Evolutionary conservation across 2,113 vertebrate species (phyloP), one percentile per base, ranked within the genome.

Genomic region (Mus pahari): DNA sequence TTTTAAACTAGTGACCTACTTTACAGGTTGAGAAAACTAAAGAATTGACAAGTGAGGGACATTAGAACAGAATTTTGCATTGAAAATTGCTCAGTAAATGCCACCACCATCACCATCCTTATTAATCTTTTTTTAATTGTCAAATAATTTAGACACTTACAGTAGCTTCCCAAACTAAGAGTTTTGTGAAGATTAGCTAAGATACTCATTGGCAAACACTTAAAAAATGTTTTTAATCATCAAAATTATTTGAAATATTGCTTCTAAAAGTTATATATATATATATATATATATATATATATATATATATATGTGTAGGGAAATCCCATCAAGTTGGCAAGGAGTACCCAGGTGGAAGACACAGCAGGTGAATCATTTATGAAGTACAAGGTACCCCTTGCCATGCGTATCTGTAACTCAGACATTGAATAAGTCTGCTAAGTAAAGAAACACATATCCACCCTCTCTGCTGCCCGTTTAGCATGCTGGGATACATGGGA

Each of bases 171-270:
- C 42, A 91, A 89, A 10, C 62, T 91, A 31, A 33, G 55, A 39
- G 53, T 73, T n/a, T 20, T 45, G 4, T 82, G 28, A 86, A 89
- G 81, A 73, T 86, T 48, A 82, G 71, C 74, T 86, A 33, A 82
- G 17, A 71, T 79, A 68, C 7, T 86, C 70, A 14, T 42, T 90
- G 53, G 14, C 26, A 82, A 93, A 78, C 13, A n/a, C 53, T 95
- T 89, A 66, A 39, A 53, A 93, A 89, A n/a, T n/a, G 48, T 17
- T 90, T 53, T 89, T 50, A 66, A 82, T 33, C 45, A 60, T 70
- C 66, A 81, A 75, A 91, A 81, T 71, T 13, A 78, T 58, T 90
- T 83, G 60, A 84, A 83, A 88, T 91, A 62, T 24, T 73, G 33
- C 26, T 87, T 94, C 74, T 82, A 13, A 89, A 86, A 86, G 88